A percentile compares a stretch with the other conserved stretches of the same genome.
Evolutionary conservation across 2,888 invertebrate species (phyloP).

Genomic region (Chirona hameri): DNA sequence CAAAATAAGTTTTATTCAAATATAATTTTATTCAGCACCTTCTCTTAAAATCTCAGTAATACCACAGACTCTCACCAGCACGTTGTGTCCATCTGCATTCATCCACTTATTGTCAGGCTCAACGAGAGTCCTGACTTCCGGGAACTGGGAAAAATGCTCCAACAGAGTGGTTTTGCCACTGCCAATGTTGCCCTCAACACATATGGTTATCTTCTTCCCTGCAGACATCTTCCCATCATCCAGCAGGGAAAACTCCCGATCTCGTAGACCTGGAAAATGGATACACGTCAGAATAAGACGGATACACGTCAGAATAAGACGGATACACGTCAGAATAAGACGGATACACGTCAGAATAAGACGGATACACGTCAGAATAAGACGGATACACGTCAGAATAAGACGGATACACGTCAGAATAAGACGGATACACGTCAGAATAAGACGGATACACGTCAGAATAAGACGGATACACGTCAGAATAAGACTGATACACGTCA

Average conservation of each 20-base stretch:
- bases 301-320: too few relatives aligned
- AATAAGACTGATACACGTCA: too few relatives aligned
- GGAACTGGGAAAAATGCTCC: constrained; percentile 69
- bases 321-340: too few relatives aligned
- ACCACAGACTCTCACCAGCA: constrained; percentile 53
- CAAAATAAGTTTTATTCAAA: neutral
- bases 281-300: too few relatives aligned
- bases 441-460: too few relatives aligned
- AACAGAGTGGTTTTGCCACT: constrained; percentile 86
- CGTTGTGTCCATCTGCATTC: constrained; percentile 70
- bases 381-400: too few relatives aligned
- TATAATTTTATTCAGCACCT: neutral
- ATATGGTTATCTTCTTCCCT: constrained; percentile 58
- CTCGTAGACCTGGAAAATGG: too few relatives aligned
- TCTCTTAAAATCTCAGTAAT: neutral
- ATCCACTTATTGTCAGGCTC: constrained; percentile 86
- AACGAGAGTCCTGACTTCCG: constrained; percentile 55
- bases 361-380: too few relatives aligned
- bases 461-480: too few relatives aligned
- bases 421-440: too few relatives aligned
- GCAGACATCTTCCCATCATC: neutral
- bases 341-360: too few relatives aligned
- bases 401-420: too few relatives aligned
- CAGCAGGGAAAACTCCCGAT: neutral
- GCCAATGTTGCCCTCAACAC: constrained; percentile 86